A percentile compares a stretch with the other conserved stretches of the same genome.
Conservation (phyloP, 92 coral and sea anemone genomes). For the Nematostella vectensis region DNA sequence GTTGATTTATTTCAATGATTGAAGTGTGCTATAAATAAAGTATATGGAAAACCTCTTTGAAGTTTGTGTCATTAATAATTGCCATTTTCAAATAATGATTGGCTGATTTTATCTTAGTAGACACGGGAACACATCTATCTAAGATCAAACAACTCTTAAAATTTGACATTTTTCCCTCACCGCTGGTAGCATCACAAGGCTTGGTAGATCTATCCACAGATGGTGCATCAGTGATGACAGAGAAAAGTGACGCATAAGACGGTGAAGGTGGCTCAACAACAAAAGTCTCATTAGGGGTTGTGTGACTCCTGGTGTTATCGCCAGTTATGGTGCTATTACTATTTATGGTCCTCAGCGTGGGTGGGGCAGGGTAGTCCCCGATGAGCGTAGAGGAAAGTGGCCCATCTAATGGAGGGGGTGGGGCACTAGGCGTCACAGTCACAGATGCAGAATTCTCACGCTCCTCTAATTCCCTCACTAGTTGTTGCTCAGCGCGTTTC, state of each 20-base stretch:
- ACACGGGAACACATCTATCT: too few species aligned
- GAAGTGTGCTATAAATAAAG: too few species aligned
- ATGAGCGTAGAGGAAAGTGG: slow-evolving; percentile 20
- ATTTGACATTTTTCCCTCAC: too few species aligned
- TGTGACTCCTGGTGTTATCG: slow-evolving; percentile 48
- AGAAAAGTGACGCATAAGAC: slow-evolving; percentile 23
- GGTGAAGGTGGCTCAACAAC: slow-evolving; percentile 3
- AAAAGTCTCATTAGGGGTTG: slow-evolving; percentile 7
- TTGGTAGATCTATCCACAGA: slow-evolving; percentile 73
- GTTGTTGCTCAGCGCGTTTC: slow-evolving; percentile 33
- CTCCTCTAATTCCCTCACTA: slow-evolving; percentile 34
- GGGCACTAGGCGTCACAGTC: slow-evolving; percentile 38
- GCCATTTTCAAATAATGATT: too few species aligned
- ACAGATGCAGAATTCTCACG: slow-evolving; percentile 22
- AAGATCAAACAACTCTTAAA: too few species aligned
- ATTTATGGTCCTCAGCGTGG: slow-evolving; percentile 27
- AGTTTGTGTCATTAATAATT: too few species aligned
- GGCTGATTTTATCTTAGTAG: too few species aligned
- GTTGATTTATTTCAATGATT: too few species aligned
- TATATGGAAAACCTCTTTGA: too few species aligned
- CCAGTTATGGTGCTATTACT: slow-evolving; percentile 19
- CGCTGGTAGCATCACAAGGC: slow-evolving; percentile 43
- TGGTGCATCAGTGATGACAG: slow-evolving; percentile 48
- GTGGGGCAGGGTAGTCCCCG: slow-evolving; percentile 60
- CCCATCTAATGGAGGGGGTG: slow-evolving; percentile 19